Base-by-base conservation (phyloP, 2,888 invertebrate genomes). In the Oligia strigilis region DNA sequence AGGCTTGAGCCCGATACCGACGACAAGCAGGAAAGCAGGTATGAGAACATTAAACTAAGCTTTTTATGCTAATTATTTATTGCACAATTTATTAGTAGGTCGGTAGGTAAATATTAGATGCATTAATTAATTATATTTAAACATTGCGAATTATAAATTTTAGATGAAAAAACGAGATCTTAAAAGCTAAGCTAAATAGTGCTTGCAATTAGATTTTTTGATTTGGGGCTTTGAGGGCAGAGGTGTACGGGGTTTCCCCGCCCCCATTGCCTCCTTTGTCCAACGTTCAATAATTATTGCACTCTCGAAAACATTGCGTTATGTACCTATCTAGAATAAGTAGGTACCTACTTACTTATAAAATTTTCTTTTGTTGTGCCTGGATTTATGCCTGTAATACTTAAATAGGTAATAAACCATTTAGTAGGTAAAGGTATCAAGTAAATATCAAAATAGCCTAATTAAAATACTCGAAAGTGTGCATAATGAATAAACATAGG, bases 1-100 rank as follows among this genome's bases (percentile, higher is more conserved):
- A n/a, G 14, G 14, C 36, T 4, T 5, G 2, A 76, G 36, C 13
- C 65, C 77, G 11, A n/a, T 2, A 9, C 55, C 76, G 11, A 5
- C 19, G 1, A 36, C 6, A 19, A 19, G 36, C 13, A n/a, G 23
- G 4, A 55, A 11, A 46, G 11, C 46, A 49, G 76, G 77, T 77
- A 76, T 58, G 65, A 36, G 40, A 67, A 19, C 8, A 72, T 5
- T 46, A 9, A 2, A 64, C 2, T 36, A 14, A 8, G n/a, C 8
- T 67, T 29, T 46, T 36, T 23, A 23, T 3, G n/a, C 4, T 72
- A n/a, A 58, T 46, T 75, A 65, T 36, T 65, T 55, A 55, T 49
- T 77, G 76, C 66, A 77, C 58, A 66, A 52, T 62, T 23, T 64
- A 74, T 52, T 77, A 75, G 55, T 77, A 58, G 23, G 36, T 66